Conservation (phyloP, 2,797 vertebrate genomes). For the Cygnus olor region DNA sequence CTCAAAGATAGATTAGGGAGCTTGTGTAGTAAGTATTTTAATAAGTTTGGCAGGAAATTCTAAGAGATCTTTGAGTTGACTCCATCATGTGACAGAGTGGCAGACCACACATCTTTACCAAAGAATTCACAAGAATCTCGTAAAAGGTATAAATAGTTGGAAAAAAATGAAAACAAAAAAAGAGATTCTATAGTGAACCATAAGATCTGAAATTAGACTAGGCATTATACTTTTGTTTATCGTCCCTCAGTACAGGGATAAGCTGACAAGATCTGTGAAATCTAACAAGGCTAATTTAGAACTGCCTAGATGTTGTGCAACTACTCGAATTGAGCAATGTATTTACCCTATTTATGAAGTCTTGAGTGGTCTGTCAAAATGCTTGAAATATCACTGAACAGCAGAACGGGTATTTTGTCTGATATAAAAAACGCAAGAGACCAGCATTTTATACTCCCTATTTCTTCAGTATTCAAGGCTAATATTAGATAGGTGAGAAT, state of each 20-base stretch:
- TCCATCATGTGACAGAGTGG: not conserved
- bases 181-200: not conserved
- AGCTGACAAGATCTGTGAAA: not conserved
- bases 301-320: not conserved
- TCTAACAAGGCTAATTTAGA: not conserved
- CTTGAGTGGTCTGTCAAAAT: not conserved
- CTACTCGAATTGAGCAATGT: not conserved
- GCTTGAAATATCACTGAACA: not conserved
- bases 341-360: not conserved
- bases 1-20: not conserved
- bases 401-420: not conserved
- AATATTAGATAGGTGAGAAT: not conserved
- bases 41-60: conserved; percentile 28
- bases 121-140: conserved; percentile 2
- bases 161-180: not conserved
- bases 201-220: not conserved
- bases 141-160: not conserved
- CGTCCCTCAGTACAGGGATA: not conserved
- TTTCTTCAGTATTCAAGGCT: not conserved
- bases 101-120: not conserved
- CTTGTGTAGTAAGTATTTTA: not conserved
- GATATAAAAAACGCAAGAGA: conserved; percentile 17
- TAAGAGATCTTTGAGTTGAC: not conserved
- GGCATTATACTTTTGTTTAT: not conserved
- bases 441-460: not conserved